Base-by-base conservation (phyloP, 2,888 invertebrate genomes). In the Drosophila neonasuta region DNA sequence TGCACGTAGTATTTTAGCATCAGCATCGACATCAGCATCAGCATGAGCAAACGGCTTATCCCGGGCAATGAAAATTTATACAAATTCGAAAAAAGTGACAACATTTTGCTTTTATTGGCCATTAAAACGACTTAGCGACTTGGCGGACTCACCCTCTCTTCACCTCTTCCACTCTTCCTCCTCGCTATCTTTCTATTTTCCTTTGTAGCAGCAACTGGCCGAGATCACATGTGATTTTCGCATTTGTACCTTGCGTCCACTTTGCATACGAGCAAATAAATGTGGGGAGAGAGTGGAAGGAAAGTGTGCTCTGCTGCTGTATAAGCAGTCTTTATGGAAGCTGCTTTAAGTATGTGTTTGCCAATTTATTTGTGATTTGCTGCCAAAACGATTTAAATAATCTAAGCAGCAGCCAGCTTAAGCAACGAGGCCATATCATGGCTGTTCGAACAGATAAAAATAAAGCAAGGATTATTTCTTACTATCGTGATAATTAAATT, bases 61-160 rank as follows among this genome's bases (percentile, higher is more conserved):
- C 81, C 70, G 68, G 74, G 76, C 88, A 87, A 88, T 88, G 87
- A 87, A 88, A 87, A 88, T 88, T 88, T 88, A 86, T 87, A 86
- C 86, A 86, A 88, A 86, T 83, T 83, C 86, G 83, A 85, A 82
- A 84, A 82, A 88, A 87, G 88, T 88, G 89, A 89, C 89, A 89
- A 89, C 89, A 90, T 90, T 90, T 89, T 87, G 84, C 89, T 90
- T 90, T 90, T 90, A 90, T 90, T 90, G 90, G 89, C 90, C 89
- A 90, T 90, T 90, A 90, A 90, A 87, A 86, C 85, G 90, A 89
- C 90, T 90, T 89, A 90, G 89, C 84, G 86, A 85, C 85, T 88
- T 87, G 86, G 78, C 76, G 68, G 70, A 74, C 32, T 29, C 36
- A 34, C 45, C 60, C 46, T 15, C 11, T 15, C 24, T 5, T 41